Evolutionary conservation across 2,797 vertebrate species (phyloP).

Genomic region (Schizopygopsis malacanthus): DNA sequence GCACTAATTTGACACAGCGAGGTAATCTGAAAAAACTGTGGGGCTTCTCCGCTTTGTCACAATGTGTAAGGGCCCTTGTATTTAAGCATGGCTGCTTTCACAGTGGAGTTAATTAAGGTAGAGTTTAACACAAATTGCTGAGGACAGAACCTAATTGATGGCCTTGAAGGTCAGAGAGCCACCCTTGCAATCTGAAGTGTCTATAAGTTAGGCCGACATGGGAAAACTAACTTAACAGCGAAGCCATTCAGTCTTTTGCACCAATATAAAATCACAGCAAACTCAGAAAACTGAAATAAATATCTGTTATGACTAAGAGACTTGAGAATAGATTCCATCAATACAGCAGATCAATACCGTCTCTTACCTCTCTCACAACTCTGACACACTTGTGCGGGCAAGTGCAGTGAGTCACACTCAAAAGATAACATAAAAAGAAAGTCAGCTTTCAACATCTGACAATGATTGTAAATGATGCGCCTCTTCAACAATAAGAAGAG

Average conservation of each 20-base stretch:
- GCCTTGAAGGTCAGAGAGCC: slow-evolving; percentile 28
- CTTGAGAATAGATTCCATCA: slow-evolving; percentile 51
- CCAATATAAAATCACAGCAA: slow-evolving; percentile 14
- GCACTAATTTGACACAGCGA: slow-evolving; percentile 74
- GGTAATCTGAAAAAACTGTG: slow-evolving; percentile 75
- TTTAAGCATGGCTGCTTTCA: slow-evolving; percentile 72
- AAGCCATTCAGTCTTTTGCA: not conserved
- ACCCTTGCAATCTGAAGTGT: not conserved
- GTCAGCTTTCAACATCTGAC: slow-evolving; percentile 72
- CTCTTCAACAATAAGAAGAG: slow-evolving; percentile 50
- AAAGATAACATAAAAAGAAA: slow-evolving; percentile 74
- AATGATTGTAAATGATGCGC: slow-evolving; percentile 62
- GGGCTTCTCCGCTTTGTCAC: slow-evolving; percentile 78
- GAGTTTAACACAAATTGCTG: slow-evolving; percentile 63
- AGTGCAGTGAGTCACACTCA: slow-evolving; percentile 66
- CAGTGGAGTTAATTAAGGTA: slow-evolving; percentile 70
- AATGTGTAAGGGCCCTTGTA: slow-evolving; percentile 66
- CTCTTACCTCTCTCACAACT: slow-evolving; percentile 66
- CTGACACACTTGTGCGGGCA: slow-evolving; percentile 62
- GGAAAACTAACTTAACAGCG: not conserved
- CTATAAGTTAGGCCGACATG: not conserved
- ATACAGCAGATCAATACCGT: slow-evolving; percentile 57
- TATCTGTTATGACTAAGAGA: slow-evolving; percentile 41
- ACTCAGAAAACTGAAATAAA: slow-evolving; percentile 29
- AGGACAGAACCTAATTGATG: slow-evolving; percentile 56